Conservation (phyloP, 2,888 invertebrate species). For the Hypsopygia costalis region DNA sequence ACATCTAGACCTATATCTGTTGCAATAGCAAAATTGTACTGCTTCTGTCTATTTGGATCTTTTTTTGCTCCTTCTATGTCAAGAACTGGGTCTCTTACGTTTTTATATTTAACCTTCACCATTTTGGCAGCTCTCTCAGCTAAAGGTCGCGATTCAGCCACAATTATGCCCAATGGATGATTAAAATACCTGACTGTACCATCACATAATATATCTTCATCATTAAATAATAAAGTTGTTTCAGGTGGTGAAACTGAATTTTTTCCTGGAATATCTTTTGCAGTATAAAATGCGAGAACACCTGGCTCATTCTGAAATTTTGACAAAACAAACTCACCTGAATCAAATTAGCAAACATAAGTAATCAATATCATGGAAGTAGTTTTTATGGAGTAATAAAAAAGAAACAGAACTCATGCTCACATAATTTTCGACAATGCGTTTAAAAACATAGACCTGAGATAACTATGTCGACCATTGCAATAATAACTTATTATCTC, state of each 20-base stretch:
- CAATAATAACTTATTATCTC: too few species aligned
- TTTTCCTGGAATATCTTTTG: conserved; percentile 82
- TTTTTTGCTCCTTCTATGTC: conserved; percentile 18
- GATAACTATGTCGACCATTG: too few species aligned
- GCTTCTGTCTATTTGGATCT: conserved; percentile 13
- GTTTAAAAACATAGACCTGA: too few species aligned
- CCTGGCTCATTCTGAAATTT: conserved; percentile 78
- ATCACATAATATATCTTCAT: conserved; percentile 56
- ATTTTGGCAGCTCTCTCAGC: conserved; percentile 71
- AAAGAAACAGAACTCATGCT: too few species aligned
- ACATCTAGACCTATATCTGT: conserved; percentile 53
- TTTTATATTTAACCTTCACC: conserved; percentile 66
- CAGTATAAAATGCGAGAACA: conserved; percentile 79
- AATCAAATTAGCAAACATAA: too few species aligned
- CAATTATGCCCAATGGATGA: conserved; percentile 82
- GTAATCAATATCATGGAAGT: too few species aligned
- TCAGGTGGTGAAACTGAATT: conserved; percentile 66
- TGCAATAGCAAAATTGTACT: conserved; percentile 15
- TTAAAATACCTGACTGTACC: conserved; percentile 74
- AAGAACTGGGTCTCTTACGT: conserved; percentile 26
- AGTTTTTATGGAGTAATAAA: too few species aligned
- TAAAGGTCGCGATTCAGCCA: conserved; percentile 67
- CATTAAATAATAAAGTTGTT: conserved; percentile 7
- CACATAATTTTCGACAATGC: too few species aligned
- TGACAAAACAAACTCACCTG: too few species aligned